Evolutionary conservation across 2,888 invertebrate genomes (phyloP), one percentile per base, ranked within the genome.

Genomic region (Polyommatus icarus): DNA sequence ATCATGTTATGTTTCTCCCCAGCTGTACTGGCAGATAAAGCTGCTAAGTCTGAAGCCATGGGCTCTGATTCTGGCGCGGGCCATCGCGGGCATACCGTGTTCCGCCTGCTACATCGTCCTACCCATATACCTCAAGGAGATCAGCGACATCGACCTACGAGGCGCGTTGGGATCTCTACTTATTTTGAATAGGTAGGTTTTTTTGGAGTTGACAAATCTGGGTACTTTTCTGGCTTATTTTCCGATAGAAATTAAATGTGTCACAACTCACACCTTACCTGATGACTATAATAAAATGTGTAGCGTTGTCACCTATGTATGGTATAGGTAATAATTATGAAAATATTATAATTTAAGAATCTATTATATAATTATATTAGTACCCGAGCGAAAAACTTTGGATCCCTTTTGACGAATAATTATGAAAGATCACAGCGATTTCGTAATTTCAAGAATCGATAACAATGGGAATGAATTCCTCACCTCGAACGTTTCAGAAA

Each of bases 21-120:
- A 94, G 93, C 82, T 91, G 3, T 94, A 93, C 83, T 94, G 93
- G 93, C 88, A 87, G 77, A 92, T 93, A 77, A 94, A 93, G 82
- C 84, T 94, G 15, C 61, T 89, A 8, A 88, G 90, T 80, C 81
- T 93, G 59, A 85, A 89, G 80, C 94, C 94, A 0, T 92, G 93
- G 92, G 91, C 92, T 0, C 81, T 94, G 80, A 93, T 94, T 71
- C 83, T 92, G 32, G 93, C 94, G 0, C 87, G 93, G 0, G 93
- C 92, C 0, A 85, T 94, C 1, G 93, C 93, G 0, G 93, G 93
- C 0, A 89, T 93, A 8, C 93, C 94, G 3, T 93, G 94, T 83
- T 94, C 93, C 0, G 91, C 93, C 0, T 93, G 94, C 87, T 94
- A 93, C 86, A 93, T 93, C 79, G 92, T 93, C 1, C 87, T 93